Conservation (phyloP, 1,140 invertebrate species). For the Drosophila kepulauana region DNA sequence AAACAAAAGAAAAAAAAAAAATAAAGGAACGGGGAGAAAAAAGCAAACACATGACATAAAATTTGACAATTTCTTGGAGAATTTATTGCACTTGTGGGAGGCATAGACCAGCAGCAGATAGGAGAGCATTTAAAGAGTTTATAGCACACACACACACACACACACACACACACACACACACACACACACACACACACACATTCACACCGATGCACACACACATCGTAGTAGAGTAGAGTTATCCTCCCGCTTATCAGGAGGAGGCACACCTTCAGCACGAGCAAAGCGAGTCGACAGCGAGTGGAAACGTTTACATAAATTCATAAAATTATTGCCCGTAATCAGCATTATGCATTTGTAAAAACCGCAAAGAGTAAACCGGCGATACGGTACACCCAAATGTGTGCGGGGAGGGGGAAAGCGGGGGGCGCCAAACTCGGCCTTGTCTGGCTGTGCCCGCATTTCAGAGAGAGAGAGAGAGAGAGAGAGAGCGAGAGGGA, state of each 20-base stretch:
- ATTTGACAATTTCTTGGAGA: conserved; percentile 48
- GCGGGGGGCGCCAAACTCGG: too few species aligned
- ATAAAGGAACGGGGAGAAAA: not conserved
- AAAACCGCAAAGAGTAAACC: conserved; percentile 71
- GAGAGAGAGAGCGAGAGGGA: not conserved
- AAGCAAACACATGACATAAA: conserved; percentile 26
- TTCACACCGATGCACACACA: conserved; percentile 2
- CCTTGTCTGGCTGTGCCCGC: conserved; percentile 7
- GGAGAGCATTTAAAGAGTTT: conserved; percentile 47
- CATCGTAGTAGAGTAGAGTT: conserved; percentile 20
- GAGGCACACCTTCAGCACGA: conserved; percentile 62
- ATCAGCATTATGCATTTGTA: conserved; percentile 84
- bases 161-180: conserved; percentile 10
- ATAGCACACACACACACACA: conserved; percentile 22
- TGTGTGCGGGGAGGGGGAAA: not conserved
- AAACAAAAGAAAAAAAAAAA: conserved; percentile 4
- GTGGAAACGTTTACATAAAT: conserved; percentile 78
- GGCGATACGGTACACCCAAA: not conserved
- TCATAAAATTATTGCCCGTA: conserved; percentile 85
- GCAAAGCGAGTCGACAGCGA: not conserved
- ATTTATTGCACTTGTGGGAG: conserved; percentile 64
- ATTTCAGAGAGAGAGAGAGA: not conserved
- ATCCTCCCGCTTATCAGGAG: conserved; percentile 51
- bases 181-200: conserved; percentile 20
- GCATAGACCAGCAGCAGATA: conserved; percentile 40